Evolutionary conservation across 2,113 vertebrate species (phyloP).

Genomic region (Formicarius rufipectus): DNA sequence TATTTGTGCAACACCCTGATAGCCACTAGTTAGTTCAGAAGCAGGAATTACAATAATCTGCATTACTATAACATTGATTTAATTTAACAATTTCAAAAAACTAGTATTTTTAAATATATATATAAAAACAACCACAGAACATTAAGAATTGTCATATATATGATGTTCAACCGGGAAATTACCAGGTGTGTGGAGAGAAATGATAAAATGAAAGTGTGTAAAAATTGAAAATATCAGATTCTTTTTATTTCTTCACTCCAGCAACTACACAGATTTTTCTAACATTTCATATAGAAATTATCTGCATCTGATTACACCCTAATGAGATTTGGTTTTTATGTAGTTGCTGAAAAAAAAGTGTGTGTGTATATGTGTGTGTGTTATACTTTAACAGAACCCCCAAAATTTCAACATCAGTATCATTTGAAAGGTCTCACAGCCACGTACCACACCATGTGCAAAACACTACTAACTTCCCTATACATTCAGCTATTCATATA

Average conservation of each 20-base stretch:
- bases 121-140: not conserved
- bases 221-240: not conserved
- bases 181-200: not conserved
- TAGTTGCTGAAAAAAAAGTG: not conserved
- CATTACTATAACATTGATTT: not conserved
- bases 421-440: not conserved
- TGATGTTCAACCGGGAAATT: not conserved
- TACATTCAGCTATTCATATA: conserved; percentile 72
- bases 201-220: not conserved
- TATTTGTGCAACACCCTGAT: not conserved
- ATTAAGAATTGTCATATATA: not conserved
- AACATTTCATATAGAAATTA: not conserved
- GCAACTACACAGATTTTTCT: not conserved
- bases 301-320: not conserved
- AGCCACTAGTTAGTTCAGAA: not conserved
- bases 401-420: not conserved
- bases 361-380: rapidly evolving
- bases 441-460: conserved; percentile 73
- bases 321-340: not conserved
- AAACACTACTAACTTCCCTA: conserved; percentile 72
- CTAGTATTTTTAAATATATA: not conserved
- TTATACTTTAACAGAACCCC: not conserved
- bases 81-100: not conserved
- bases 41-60: not conserved
- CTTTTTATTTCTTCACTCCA: not conserved